A percentile compares a stretch with the other conserved stretches of the same genome.
phyloP scores from a whole-genome alignment of 2,113 vertebrate species.

The Neotragus moschatus region DNA sequence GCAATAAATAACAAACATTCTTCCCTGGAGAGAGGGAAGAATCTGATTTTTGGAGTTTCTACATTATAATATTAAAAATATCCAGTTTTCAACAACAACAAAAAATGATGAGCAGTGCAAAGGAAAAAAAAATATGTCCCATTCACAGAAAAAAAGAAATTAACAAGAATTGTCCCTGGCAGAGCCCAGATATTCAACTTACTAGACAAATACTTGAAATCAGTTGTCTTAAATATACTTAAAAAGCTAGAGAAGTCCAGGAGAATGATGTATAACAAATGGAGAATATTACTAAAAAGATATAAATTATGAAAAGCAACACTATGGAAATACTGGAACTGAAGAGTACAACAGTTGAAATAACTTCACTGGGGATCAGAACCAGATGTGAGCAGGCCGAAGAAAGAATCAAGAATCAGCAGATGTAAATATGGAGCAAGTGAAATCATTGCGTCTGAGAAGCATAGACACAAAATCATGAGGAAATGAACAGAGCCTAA shows the following conservation, averaged over 20 bases:
- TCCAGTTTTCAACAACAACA: not conserved
- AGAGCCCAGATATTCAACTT: not conserved
- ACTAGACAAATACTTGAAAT: not conserved
- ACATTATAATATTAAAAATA: not conserved
- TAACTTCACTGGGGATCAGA: not conserved
- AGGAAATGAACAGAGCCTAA: not conserved
- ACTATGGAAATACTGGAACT: not conserved
- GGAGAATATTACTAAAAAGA: not conserved
- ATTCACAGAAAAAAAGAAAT: not conserved
- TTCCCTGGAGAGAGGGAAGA: not conserved
- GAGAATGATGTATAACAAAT: not conserved
- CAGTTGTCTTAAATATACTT: not conserved
- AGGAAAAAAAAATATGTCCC: not conserved
- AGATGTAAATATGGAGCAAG: not conserved
- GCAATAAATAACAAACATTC: not conserved
- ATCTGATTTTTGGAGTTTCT: not conserved
- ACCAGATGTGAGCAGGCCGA: not conserved
- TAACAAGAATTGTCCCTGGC: not conserved
- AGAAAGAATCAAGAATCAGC: not conserved
- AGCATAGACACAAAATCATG: not conserved
- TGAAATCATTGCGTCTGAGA: not conserved
- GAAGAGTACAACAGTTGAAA: not conserved
- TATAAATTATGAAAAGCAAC: not conserved
- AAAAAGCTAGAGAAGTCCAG: not conserved
- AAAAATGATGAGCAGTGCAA: not conserved